A percentile compares a stretch with the other conserved stretches of the same genome.
phyloP scores from a whole-genome alignment of 1,140 invertebrate species.

The Rhysida immarginata region DNA sequence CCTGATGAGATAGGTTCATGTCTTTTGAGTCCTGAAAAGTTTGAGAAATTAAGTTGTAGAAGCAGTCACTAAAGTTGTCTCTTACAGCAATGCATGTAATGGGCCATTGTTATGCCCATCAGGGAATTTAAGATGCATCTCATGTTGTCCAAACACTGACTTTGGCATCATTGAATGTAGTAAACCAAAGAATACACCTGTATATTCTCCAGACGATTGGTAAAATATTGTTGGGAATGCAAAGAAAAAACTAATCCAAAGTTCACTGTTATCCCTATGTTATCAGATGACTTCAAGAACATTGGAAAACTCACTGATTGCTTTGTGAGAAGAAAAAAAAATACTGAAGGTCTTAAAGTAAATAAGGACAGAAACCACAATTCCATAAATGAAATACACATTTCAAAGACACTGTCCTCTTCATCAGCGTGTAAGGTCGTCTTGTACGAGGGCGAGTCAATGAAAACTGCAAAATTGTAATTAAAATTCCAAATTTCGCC shows the following conservation, averaged over 20 bases:
- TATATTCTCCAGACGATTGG: conserved; percentile 1
- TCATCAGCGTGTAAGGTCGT: no score
- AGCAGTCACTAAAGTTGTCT: background rate
- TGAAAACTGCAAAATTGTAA: no score
- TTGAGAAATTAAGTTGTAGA: no score
- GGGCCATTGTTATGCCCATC: background rate
- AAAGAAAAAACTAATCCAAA: background rate
- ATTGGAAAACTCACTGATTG: background rate
- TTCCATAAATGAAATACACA: no score
- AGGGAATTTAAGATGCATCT: background rate
- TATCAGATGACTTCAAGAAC: background rate
- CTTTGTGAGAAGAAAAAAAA: background rate
- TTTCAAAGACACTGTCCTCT: no score
- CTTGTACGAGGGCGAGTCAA: background rate
- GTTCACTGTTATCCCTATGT: background rate
- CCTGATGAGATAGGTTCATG: no score
- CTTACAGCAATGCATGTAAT: background rate
- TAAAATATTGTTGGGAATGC: background rate
- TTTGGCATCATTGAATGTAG: background rate
- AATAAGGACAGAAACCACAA: no score
- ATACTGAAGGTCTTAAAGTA: no score
- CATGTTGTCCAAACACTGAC: background rate
- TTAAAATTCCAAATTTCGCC: no score
- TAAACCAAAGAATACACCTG: background rate
- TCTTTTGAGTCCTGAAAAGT: no score